A percentile compares a stretch with the other conserved stretches of the same genome.
These are phyloP conservation scores for Orius insidiosus DNA, from an alignment of 1,140 invertebrate genomes.

Conservation along the genomic window DNA sequence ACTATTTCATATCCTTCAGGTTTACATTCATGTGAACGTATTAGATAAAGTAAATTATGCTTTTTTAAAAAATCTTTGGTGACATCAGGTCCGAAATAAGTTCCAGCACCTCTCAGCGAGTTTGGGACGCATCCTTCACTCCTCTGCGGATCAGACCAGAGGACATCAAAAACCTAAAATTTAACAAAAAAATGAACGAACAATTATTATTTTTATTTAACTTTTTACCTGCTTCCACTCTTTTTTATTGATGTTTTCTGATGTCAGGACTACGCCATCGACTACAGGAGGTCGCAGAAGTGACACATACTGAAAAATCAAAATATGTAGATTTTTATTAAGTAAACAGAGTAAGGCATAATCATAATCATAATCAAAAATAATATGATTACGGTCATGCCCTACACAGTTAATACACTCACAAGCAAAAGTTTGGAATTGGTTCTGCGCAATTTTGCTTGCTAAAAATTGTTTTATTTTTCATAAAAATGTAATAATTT, in stretches of 20 bases:
- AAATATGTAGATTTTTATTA: too few relatives aligned
- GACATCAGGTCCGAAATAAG: slow-evolving; percentile 79
- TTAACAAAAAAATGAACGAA: slow-evolving; percentile 1
- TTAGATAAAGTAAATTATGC: slow-evolving; percentile 54
- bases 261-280: slow-evolving; percentile 35
- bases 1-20: slow-evolving; percentile 72
- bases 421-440: too few relatives aligned
- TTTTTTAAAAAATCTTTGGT: slow-evolving; percentile 56
- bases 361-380: too few relatives aligned
- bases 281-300: slow-evolving; percentile 57
- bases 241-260: slow-evolving; percentile 47
- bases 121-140: slow-evolving; percentile 59
- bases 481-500: too few relatives aligned
- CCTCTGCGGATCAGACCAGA: slow-evolving; percentile 80
- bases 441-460: too few relatives aligned
- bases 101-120: slow-evolving; percentile 69
- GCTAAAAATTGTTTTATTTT: too few relatives aligned
- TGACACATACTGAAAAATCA: slow-evolving; percentile 49
- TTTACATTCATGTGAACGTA: slow-evolving; percentile 86
- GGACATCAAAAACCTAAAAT: slow-evolving; percentile 63
- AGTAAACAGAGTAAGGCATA: too few relatives aligned
- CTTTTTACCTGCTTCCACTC: slow-evolving; percentile 56
- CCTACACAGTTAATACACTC: too few relatives aligned
- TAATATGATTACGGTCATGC: too few relatives aligned
- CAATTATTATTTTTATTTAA: not conserved